Evolutionary conservation across 2,888 invertebrate species (phyloP), one percentile per base, ranked within the genome.

Genomic region (Thyatira batis): DNA sequence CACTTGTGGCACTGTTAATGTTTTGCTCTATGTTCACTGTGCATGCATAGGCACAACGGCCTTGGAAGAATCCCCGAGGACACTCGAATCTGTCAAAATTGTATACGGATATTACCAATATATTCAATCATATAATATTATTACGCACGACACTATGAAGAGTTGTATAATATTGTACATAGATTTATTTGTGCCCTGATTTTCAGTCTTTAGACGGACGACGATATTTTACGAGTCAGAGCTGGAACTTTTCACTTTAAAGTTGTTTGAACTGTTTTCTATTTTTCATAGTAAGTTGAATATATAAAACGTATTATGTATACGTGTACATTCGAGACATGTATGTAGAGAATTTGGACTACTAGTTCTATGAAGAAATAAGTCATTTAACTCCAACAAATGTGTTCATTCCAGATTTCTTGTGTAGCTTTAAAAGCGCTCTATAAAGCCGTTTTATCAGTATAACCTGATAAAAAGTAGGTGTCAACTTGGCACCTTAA

Each of bases 41-140:
- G 51, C 55, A 49, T 54, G 51, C 55, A 49, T 54, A 58, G 49
- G 11, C 48, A 53, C 44, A 44, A 20, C 27, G 55, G 43, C 64
- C 63, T 63, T 67, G 63, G 28, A 44, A 56, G 8, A 39, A 48
- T 51, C 51, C 53, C 49, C 17, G 49, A 62, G 30, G 57, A 59
- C 46, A 51, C 60, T 53, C 50, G 53, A 61, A 65, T 66, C 61
- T 61, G 61, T 60, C 63, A 65, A 64, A 69, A 62, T 54, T 60
- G 55, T 60, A 50, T 54, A 49, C 51, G 39, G 48, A 55, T 55
- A 50, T 52, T 58, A 49, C 50, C 60, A 64, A 13, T n/a, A 45
- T 23, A 45, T 10, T 6, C 4, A 17, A 17, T 39, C 13, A 39
- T 1, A 17, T 3, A 23, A 4, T 23, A 6, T 23, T 39, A 39